phyloP scores from a whole-genome alignment of 2,797 vertebrate species.

The Parauchenoglanis ngamensis region DNA sequence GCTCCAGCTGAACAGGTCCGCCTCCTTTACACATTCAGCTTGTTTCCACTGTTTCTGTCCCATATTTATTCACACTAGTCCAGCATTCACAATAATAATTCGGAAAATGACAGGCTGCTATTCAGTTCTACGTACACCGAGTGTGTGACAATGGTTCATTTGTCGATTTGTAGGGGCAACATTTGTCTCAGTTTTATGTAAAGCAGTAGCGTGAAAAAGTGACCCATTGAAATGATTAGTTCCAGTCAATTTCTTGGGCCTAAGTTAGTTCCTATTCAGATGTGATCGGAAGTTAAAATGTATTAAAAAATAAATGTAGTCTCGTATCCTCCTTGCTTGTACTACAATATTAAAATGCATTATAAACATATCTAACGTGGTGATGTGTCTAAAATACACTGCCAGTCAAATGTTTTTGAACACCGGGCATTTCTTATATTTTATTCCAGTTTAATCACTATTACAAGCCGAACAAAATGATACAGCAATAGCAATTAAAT shows the following conservation, averaged over 20 bases:
- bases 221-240: neutral
- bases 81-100: neutral
- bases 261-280: neutral
- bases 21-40: neutral
- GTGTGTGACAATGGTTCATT: neutral
- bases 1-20: conserved; percentile 91
- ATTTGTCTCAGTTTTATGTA: neutral
- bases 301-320: neutral
- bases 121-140: neutral
- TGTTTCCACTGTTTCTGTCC: neutral
- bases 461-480: neutral
- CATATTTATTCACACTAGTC: neutral
- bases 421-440: neutral
- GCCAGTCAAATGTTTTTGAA: neutral
- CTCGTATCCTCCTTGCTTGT: neutral
- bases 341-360: neutral
- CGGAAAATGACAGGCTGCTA: neutral
- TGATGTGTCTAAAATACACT: neutral
- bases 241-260: neutral
- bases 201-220: neutral
- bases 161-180: neutral
- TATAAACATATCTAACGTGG: neutral
- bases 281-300: neutral
- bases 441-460: neutral
- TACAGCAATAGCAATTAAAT: neutral